Base-by-base conservation (phyloP, 2,113 vertebrate species). In the Speoplatyrhinus poulsoni region DNA sequence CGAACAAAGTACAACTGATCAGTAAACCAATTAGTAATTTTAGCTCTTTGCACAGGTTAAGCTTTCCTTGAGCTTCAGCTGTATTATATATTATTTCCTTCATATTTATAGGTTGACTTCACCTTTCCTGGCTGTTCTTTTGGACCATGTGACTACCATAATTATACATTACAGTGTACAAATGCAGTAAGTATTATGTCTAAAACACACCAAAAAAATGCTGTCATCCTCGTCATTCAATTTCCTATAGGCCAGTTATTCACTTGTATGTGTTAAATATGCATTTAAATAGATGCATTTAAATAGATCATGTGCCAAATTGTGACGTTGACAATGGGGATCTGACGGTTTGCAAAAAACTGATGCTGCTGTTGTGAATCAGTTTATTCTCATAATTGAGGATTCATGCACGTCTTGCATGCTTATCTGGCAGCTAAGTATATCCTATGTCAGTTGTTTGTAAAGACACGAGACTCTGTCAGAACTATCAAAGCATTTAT, bases 21-120 rank as follows among this genome's bases (percentile, higher is more conserved):
- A 95, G 94, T 98, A 97, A 98, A 96, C 94, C 94, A 97, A 96
- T 98, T 98, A 98, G 96, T 97, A 98, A 98, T 96, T 96, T 96
- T 97, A 99, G 95, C 93, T 95, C 92, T 93, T 94, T 92, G 91
- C 91, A 90, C 93, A 92, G 93, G 90, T 93, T 93, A 89, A 71
- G 87, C 92, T 95, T 94, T 94, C 90, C 79, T 70, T 79, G 68
- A 72, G 58, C 60, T 85, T 75, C 81, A 75, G 66, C 48, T 49
- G 64, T 16, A 41, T 61, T 64, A 49, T 65, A 56, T 52, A 53
- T 26, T 57, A 12, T 53, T 62, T n/a, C 52, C 63, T 64, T 76
- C 46, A 73, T 62, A 52, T 67, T 56, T 61, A 12, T 58, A 52
- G 61, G 17, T 50, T 50, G 52, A 6, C 15, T 69, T 57, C 67